Evolutionary conservation across 1,140 invertebrate species (phyloP).

Genomic region (Hylaeus anthracinus): DNA sequence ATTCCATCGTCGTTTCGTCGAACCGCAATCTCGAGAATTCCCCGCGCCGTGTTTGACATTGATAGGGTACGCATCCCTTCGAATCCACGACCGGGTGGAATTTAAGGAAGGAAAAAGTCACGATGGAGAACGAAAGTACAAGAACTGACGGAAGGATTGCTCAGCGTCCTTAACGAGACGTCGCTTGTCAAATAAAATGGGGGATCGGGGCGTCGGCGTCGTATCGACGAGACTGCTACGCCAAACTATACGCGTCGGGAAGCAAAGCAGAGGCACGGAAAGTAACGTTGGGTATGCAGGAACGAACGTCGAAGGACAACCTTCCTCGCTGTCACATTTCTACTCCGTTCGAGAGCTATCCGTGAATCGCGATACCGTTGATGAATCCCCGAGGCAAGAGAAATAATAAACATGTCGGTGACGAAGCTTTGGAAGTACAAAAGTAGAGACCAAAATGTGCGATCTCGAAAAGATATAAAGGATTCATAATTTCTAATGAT

Average conservation of each 20-base stretch:
- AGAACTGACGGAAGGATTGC: not conserved
- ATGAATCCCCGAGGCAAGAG: no score
- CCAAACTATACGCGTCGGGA: no score
- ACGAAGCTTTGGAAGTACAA: no score
- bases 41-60: conserved; percentile 46
- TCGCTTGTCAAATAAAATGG: conserved; percentile 48
- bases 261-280: not conserved
- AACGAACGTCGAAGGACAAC: not conserved
- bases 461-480: no score
- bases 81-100: conserved; percentile 9
- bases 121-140: not conserved
- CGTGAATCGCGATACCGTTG: no score
- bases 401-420: no score
- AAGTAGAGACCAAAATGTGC: no score
- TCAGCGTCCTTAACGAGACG: conserved; percentile 42
- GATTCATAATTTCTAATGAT: no score
- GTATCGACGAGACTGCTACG: not conserved
- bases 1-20: conserved; percentile 35
- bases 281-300: no score
- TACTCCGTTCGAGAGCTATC: no score
- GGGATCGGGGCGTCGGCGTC: not conserved
- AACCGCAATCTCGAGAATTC: conserved; percentile 52
- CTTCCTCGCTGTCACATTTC: no score
- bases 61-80: conserved; percentile 41
- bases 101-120: conserved; percentile 7